Evolutionary conservation across 2,888 invertebrate genomes (phyloP), one percentile per base, ranked within the genome.

Genomic region (Caenorhabditis sp.): DNA sequence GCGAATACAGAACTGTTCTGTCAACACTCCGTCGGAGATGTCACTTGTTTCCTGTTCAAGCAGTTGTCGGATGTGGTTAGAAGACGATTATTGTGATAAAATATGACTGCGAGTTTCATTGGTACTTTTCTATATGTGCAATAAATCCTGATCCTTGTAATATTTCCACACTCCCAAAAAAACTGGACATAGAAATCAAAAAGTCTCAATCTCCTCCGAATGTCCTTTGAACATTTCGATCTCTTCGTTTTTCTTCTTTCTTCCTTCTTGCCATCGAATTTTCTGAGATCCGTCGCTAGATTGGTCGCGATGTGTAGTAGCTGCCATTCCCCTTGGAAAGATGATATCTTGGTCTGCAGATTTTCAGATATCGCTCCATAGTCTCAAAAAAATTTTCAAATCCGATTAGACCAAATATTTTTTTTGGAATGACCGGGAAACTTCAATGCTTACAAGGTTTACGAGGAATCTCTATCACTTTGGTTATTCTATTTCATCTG

Each of bases 1-100:
- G 82, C 84, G 0, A 87, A 84, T 74, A 87, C 87, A 3, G 86
- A 86, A 41, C 19, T 76, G 5, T 87, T 82, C 70, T 87, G 87
- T 47, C 87, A 87, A 31, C 86, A 87, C 51, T 85, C 85, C 16
- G 85, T 87, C 10, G 87, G 86, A 2, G 87, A 87, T 47, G 86
- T 87, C 58, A 87, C 87, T 35, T 87, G 87, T 44, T 87, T 84
- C 54, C 63, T 86, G 24, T 87, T 87, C 77, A 87, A 87, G 49
- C 87, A 87, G 51, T 41, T 87, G n/a, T 83, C 82, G 8, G 85
- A 85, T 74, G 80, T 83, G 7, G 73, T 83, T 10, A 56, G 82
- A 44, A 54, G 73, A 66, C 58, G 82, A 49, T 38, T 85, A 12
- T 56, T 77, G 77, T 77, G 70, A 77, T 41, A 22, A 22, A 63